phyloP scores from a whole-genome alignment of 1,140 invertebrate species.

The Bombyx mandarina region DNA sequence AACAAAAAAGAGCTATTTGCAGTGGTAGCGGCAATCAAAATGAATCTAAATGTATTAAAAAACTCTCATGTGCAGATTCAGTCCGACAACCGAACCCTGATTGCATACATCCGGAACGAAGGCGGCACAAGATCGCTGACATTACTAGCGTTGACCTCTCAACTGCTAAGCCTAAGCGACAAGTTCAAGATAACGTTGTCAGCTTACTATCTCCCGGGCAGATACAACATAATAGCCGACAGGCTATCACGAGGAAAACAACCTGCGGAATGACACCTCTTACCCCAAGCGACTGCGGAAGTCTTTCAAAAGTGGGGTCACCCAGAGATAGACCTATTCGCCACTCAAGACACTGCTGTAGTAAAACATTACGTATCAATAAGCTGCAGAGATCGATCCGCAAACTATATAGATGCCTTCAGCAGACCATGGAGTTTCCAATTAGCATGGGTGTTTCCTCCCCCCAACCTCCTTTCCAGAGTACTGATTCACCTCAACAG shows the following conservation, averaged over 20 bases:
- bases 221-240: conserved; percentile 14
- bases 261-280: conserved; percentile 10
- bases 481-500: conserved; percentile 20
- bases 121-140: conserved; percentile 10
- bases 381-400: conserved; percentile 11
- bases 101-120: conserved; percentile 13
- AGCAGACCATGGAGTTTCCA: conserved; percentile 12
- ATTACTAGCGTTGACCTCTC: background rate
- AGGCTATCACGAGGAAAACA: conserved; percentile 5
- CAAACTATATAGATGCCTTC: conserved; percentile 19
- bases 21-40: background rate
- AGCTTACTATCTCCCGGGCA: conserved; percentile 6
- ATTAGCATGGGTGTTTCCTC: conserved; percentile 24
- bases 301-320: conserved; percentile 17
- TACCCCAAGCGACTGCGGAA: conserved; percentile 6
- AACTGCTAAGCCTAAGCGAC: conserved; percentile 4
- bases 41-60: conserved; percentile 2
- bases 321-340: conserved; percentile 23
- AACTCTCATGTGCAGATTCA: conserved; percentile 16
- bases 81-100: conserved; percentile 20
- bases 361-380: conserved; percentile 16
- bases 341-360: conserved; percentile 14
- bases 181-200: conserved; percentile 8
- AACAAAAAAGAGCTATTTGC: conserved; percentile 8
- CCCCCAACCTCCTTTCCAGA: conserved; percentile 15